Evolutionary conservation across 2,888 invertebrate genomes (phyloP).

Genomic region (Lochmaea crataegi): DNA sequence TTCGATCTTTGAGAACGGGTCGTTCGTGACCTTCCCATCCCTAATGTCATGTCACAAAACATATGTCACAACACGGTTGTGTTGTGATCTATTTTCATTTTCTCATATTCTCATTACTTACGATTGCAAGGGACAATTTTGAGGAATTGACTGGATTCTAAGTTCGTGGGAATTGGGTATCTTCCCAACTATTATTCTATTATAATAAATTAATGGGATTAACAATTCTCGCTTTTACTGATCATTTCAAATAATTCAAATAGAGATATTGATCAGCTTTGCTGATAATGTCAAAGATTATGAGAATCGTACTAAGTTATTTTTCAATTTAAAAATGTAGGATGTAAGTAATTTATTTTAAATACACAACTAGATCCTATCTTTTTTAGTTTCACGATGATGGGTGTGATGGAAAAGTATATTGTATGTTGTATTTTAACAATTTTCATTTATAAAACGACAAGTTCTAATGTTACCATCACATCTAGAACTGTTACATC

Average conservation of each 20-base stretch:
- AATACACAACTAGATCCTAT: neutral
- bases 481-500: slow-evolving; percentile 54
- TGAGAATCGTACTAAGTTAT: neutral
- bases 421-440: slow-evolving; percentile 18
- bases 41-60: too few species aligned
- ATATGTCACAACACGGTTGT: too few species aligned
- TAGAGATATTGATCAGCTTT: neutral
- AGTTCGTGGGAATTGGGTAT: neutral
- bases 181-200: neutral
- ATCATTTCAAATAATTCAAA: neutral
- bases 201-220: neutral
- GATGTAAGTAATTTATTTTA: slow-evolving; percentile 11
- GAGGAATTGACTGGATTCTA: too few species aligned
- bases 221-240: neutral
- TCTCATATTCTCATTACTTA: too few species aligned
- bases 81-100: too few species aligned
- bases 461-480: slow-evolving; percentile 38
- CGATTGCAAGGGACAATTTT: too few species aligned
- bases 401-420: slow-evolving; percentile 11
- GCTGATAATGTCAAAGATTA: neutral
- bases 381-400: slow-evolving; percentile 6
- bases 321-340: slow-evolving; percentile 13
- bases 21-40: too few species aligned
- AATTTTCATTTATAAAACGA: slow-evolving; percentile 7
- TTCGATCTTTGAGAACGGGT: too few species aligned